Base-by-base conservation (phyloP, 23 tunicate genomes). In the Clavelina lepadiformis region DNA sequence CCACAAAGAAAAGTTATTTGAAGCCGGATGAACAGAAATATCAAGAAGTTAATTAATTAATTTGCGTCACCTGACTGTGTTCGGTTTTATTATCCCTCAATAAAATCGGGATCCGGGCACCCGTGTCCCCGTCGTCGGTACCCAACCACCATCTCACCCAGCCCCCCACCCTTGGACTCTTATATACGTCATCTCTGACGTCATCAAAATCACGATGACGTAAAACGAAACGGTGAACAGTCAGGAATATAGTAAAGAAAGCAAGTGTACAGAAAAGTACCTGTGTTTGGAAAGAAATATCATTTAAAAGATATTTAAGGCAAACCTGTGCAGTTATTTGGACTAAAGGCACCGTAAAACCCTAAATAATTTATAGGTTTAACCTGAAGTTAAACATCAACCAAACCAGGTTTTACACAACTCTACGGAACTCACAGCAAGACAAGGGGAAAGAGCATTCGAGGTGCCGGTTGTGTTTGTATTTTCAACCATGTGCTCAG, bases 121-220 rank as follows among this genome's bases (percentile, higher is more conserved):
- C 59, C 18, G 72, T 75, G 23, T 75, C 73, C 24, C 69, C 47
- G 54, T 78, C 61, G 33, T 78, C 84, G 2, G 84, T 34, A 28
- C 84, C 84, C 33, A 78, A 60, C 61, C 31, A 35, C 72, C 84
- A 78, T 31, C 74, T 38, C 51, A 78, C 3, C 84, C 84, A 78
- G 21, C 35, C 65, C 13, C 69, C 61, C 1, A 78, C 3, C 3
- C 67, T 46, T 22, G 51, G 71, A 29, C n/a, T n/a, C n/a, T n/a
- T n/a, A n/a, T n/a, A n/a, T n/a, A n/a, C n/a, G 5, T 35, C 55
- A 5, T 35, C 22, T 8, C 37, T 25, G 7, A 13, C 7, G 55
- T 74, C 3, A 51, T 18, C 29, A 7, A 19, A 33, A 31, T 29
- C 52, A 33, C 31, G 64, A 13, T 41, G 61, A 33, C 69, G 61